Evolutionary conservation across 2,113 vertebrate genomes (phyloP).

Genomic region (Oncorhynchus nerka): DNA sequence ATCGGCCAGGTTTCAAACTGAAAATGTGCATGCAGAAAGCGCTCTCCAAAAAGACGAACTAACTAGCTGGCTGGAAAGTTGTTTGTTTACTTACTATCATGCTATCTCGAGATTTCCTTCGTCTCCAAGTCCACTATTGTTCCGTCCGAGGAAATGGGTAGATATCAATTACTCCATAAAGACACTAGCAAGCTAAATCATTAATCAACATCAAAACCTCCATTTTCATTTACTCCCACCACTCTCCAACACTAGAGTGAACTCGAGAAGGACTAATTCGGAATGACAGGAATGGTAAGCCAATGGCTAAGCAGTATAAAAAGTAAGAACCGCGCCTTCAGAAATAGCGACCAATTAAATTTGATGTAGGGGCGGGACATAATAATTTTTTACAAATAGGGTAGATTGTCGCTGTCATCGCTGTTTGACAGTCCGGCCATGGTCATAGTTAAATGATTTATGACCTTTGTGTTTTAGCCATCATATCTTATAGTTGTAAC

Average conservation of each 20-base stretch:
- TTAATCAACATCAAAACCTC: slow-evolving; percentile 67
- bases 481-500: neutral
- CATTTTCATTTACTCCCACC: slow-evolving; percentile 74
- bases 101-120: slow-evolving; percentile 55
- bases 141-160: slow-evolving; percentile 1
- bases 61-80: too few relatives aligned
- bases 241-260: slow-evolving; percentile 63
- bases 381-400: slow-evolving; percentile 57
- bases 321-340: slow-evolving; percentile 5
- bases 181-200: slow-evolving; percentile 53
- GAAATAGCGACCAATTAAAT: slow-evolving; percentile 50
- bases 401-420: slow-evolving; percentile 62
- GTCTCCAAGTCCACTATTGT: slow-evolving; percentile 35
- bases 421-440: slow-evolving; percentile 30
- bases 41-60: neutral
- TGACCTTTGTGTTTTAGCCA: neutral
- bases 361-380: neutral
- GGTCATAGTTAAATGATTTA: neutral
- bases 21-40: neutral
- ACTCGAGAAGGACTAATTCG: slow-evolving; percentile 18
- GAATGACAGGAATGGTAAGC: slow-evolving; percentile 45
- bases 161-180: slow-evolving; percentile 63
- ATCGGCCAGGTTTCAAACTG: neutral
- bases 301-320: slow-evolving; percentile 52
- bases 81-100: slow-evolving; percentile 74